Percentiles rank a stretch among this genome's conserved stretches.
Evolutionary conservation across 2,113 vertebrate species (phyloP).

Genomic region (Neopipo cinnamomea): DNA sequence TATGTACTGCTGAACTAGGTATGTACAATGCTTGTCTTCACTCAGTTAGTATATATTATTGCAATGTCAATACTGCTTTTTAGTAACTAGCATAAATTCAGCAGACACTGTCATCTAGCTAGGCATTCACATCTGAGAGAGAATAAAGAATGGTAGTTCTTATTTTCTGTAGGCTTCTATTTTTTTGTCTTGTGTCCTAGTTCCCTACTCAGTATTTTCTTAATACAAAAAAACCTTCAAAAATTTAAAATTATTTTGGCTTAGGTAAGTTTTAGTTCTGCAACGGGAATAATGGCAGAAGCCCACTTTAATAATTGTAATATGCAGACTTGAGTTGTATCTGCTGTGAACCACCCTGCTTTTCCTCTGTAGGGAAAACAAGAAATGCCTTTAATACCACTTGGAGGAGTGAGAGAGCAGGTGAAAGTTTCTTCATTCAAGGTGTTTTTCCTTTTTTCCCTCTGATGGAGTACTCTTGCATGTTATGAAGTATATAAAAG

Average conservation of each 20-base stretch:
- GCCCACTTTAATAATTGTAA: not conserved
- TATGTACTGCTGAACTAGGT: not conserved
- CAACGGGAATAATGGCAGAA: not conserved
- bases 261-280: not conserved
- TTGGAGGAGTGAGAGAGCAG: not conserved
- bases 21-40: not conserved
- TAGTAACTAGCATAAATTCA: not conserved
- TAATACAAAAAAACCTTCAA: not conserved
- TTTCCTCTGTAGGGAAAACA: not conserved
- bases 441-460: not conserved
- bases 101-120: not conserved
- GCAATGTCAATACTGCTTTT: not conserved
- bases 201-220: not conserved
- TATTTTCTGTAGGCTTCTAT: not conserved
- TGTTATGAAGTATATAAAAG: not conserved
- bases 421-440: not conserved
- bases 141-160: not conserved
- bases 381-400: not conserved
- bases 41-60: not conserved
- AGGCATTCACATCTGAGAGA: not conserved
- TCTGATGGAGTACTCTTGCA: not conserved
- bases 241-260: not conserved
- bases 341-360: not conserved
- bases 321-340: not conserved
- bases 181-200: not conserved